Conservation (phyloP, 1,140 invertebrate genomes). For the Piezodorus guildinii region DNA sequence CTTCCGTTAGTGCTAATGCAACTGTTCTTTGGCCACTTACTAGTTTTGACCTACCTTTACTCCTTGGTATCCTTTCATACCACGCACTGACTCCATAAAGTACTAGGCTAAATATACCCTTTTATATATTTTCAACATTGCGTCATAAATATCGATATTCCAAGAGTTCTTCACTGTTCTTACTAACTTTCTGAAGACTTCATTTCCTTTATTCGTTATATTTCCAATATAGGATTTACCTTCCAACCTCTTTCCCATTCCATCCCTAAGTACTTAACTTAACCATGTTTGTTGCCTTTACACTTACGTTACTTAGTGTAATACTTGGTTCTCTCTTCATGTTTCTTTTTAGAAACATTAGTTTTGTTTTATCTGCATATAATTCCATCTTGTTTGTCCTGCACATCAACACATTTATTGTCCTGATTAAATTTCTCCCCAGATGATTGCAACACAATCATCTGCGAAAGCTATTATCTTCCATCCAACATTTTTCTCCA, state of each 20-base stretch:
- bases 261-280: neutral
- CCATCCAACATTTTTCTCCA: neutral
- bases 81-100: neutral
- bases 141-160: neutral
- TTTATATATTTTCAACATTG: neutral
- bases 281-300: neutral
- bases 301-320: neutral
- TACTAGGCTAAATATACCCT: neutral
- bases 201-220: neutral
- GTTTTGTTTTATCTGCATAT: neutral
- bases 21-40: neutral
- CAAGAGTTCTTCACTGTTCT: no score
- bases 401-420: neutral
- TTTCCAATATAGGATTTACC: neutral
- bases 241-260: neutral
- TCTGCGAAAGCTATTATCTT: neutral
- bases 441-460: neutral
- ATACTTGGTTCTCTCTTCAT: neutral
- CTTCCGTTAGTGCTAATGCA: neutral
- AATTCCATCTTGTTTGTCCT: neutral
- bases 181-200: no score
- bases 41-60: neutral
- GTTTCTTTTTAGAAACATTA: neutral
- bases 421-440: neutral
- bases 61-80: neutral